Conservation (phyloP, 2,888 invertebrate genomes). For the Dioctria linearis region DNA sequence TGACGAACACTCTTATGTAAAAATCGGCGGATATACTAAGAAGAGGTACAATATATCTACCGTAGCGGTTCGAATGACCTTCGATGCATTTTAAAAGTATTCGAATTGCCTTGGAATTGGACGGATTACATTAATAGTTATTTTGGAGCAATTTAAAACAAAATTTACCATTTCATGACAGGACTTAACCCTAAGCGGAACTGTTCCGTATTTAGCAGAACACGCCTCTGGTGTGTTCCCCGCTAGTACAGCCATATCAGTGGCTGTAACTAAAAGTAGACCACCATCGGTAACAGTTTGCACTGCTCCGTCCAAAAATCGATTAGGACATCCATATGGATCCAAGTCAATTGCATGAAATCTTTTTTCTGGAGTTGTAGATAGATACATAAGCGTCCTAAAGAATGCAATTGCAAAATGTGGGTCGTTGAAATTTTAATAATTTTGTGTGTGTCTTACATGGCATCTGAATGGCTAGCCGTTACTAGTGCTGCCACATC, state of each 20-base stretch:
- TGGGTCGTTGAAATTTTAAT: no score
- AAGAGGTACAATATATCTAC: constrained; percentile 91
- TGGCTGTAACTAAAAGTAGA: constrained; percentile 93
- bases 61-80: constrained; percentile 92
- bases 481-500: constrained; percentile 81
- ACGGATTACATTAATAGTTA: neutral
- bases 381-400: constrained; percentile 89
- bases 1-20: constrained; percentile 94
- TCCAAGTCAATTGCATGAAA: constrained; percentile 96
- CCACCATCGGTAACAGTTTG: constrained; percentile 87
- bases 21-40: constrained; percentile 96
- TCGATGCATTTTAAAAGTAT: constrained; percentile 93
- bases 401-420: constrained; percentile 62
- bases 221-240: constrained; percentile 97
- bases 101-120: constrained; percentile 81
- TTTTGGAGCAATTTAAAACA: no score
- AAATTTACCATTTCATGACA: constrained; percentile 92
- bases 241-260: constrained; percentile 96
- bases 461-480: constrained; percentile 89
- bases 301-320: constrained; percentile 92
- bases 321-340: constrained; percentile 96
- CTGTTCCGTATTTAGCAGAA: constrained; percentile 92
- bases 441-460: constrained; percentile 74
- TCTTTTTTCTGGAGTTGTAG: constrained; percentile 76
- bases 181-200: constrained; percentile 86